Base-by-base conservation (phyloP, 2,888 invertebrate genomes). In the Slavum lentiscoides region DNA sequence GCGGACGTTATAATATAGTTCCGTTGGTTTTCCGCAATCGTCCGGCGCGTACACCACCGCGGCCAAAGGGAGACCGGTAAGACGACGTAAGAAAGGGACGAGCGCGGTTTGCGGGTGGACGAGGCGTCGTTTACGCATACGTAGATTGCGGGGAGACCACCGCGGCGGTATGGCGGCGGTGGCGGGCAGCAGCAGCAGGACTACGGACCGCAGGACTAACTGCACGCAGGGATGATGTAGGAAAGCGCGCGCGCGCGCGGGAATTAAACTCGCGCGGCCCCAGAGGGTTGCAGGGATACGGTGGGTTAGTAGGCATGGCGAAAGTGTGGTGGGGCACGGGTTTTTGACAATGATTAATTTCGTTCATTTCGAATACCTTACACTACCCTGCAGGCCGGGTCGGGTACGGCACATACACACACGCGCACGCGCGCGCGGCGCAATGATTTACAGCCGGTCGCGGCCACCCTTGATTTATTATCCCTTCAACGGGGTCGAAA, bases 331-430 rank as follows among this genome's bases (percentile, higher is more conserved):
- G 67, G 80, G 19, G 64, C 37, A 21, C 4, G 58, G 70, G 72
- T 66, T 72, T 80, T 80, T 66, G 80, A 80, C 80, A 80, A 43
- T 80, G 80, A 80, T 80, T 80, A 80, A 80, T 80, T 72, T 66
- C 58, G 80, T 80, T 72, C 80, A 72, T 80, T 72, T 72, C 80
- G 72, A 72, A 80, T 72, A 80, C 80, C 80, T 80, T 80, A 72
- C 62, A 30, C 64, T 64, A 58, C 9, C 55, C 43, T 55, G 69
- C 64, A 43, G 67, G 39, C n/a, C 69, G 37, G 53, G 49, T 64
- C 58, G 69, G 37, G 70, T 49, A 70, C 49, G 77, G 80, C 69
- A 30, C 64, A n/a, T 64, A 39, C 74, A 21, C 61, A 21, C 21
- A 61, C 61, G 61, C 37, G 21, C 69, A 53, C 68, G 30, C 76